Base-by-base conservation (phyloP, 2,888 invertebrate species). In the Galeruca laticollis region DNA sequence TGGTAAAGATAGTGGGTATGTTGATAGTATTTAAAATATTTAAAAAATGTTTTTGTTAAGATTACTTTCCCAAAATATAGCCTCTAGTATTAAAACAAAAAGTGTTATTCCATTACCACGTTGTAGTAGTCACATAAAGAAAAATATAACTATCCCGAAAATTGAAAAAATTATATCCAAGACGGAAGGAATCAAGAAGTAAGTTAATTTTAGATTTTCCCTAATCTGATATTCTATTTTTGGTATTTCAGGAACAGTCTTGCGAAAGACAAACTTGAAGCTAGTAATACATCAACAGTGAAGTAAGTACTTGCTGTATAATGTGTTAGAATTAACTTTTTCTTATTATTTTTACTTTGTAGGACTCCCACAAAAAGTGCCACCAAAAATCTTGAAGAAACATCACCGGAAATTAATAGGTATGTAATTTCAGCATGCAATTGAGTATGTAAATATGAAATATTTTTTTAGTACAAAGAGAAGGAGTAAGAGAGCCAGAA, bases 1-100 rank as follows among this genome's bases (percentile, higher is more conserved):
- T 68, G 61, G 69, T 69, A 70, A 26, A 68, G 59, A 69, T 68
- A 69, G 15, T 69, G 68, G 74, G 74, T 74, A 74, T 61, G 74
- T 74, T 66, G 10, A 51, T 33, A 69, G 65, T 52, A 67, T 35
- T 47, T 20, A 43, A 60, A 43, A 52, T 54, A 8, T 8, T 31
- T 31, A 35, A 47, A 70, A 57, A 60, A 68, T 65, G 66, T 63
- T 61, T 62, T 13, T 69, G 15, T 15, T 72, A 15, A 57, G 66
- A 15, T 49, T 18, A 49, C 11, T 56, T 37, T 43, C 51, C 51
- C 47, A 31, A 49, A 64, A 20, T 18, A 59, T 62, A 66, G 6
- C 60, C 47, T 57, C 26, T 66, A 68, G 31, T 37, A 8, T 68
- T 62, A 57, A 20, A 18, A 18, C 33, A n/a, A 64, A 35, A 43